Base-by-base conservation (phyloP, 2,113 vertebrate genomes). In the Percina caprodes region DNA sequence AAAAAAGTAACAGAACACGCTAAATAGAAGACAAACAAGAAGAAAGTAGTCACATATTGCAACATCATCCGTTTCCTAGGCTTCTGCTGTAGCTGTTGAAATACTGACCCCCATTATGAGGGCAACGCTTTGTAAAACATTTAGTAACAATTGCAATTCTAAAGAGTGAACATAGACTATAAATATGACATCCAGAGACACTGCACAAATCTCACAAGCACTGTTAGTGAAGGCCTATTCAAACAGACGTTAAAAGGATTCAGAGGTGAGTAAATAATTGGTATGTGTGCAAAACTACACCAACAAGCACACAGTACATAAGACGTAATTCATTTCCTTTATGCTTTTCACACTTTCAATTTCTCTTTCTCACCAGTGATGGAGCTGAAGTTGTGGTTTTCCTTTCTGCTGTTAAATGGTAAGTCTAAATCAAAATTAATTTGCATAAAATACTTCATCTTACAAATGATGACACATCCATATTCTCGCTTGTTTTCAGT, bases 381-480 rank as follows among this genome's bases (percentile, higher is more conserved):
- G 69, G 10, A 6, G 4, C 60, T 79, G 16, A 72, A 72, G n/a
- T 30, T 78, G 30, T 58, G 54, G 33, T 51, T 83, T n/a, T 59
- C 23, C 11, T 42, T 81, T 59, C 77, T 84, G 59, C 19, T 81
- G 5, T n/a, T 77, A 15, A 54, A 2, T 33, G 66, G 77, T 84
- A 33, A 86, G 80, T 78, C 49, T 70, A 30, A 3, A 52, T 45
- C 24, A n/a, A 63, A 60, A 58, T 73, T 3, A 3, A 7, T 2
- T 4, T 16, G 0, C 4, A 35, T 61, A 0, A 48, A 54, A n/a
- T 6, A 15, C 12, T 12, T 54, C 0, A 58, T 23, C 26, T 42
- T 59, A 49, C 10, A 23, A 12, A 13, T 11, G 10, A 23, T 12
- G 21, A 46, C 14, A 9, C 18, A 58, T n/a, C 6, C 12, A 18